Evolutionary conservation across 2,797 vertebrate species (phyloP).

Genomic region (Ctenochaetus hawaiiensis): DNA sequence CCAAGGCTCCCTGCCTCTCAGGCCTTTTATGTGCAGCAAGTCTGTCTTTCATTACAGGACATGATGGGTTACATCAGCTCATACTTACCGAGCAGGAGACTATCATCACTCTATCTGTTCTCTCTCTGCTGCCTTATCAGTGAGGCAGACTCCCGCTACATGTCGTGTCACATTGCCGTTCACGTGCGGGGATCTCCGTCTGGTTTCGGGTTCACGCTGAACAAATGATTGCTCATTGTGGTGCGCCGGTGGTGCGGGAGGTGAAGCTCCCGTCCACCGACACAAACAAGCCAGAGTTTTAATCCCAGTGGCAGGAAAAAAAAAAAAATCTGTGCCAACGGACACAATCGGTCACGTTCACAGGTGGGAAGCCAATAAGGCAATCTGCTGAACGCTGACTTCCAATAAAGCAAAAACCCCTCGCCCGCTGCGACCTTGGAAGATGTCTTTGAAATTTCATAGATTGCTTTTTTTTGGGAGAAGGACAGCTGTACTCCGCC

Average conservation of each 20-base stretch:
- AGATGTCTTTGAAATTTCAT: background rate
- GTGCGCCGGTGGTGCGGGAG: background rate
- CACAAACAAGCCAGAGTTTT: background rate
- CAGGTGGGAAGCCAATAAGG: conserved; percentile 2
- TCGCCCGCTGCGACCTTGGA: background rate
- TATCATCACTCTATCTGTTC: conserved; percentile 32
- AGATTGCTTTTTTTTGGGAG: background rate
- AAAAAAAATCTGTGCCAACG: too few species aligned
- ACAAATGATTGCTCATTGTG: background rate
- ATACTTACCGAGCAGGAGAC: conserved; percentile 41
- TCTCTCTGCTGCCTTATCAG: conserved; percentile 25
- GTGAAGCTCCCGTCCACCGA: background rate
- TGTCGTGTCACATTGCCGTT: conserved; percentile 1
- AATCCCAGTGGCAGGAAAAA: background rate
- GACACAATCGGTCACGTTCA: background rate
- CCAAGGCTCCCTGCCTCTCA: conserved; percentile 43
- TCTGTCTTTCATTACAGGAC: conserved; percentile 69
- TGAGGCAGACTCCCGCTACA: conserved; percentile 11
- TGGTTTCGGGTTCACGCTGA: background rate
- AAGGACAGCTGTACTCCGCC: background rate
- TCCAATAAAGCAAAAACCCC: background rate
- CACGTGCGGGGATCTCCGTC: background rate
- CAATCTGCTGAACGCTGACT: background rate
- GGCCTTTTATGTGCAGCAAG: conserved; percentile 64
- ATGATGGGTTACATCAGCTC: conserved; percentile 58